Evolutionary conservation across 2,888 invertebrate species (phyloP), one percentile per base, ranked within the genome.

Genomic region (Campaea margaritaria): DNA sequence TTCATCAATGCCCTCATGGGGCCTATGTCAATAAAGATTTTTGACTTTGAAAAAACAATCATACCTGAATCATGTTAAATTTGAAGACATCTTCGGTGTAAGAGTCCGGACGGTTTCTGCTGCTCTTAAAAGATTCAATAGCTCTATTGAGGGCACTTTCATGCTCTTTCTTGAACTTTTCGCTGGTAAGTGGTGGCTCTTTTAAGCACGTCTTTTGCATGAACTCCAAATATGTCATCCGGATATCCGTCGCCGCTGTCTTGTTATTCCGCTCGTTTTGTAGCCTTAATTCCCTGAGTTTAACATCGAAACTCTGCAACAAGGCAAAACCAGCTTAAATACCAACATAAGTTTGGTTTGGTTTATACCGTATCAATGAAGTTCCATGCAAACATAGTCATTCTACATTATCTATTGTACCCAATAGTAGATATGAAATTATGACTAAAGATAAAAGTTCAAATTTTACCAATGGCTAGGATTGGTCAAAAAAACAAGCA

Each of bases 201-300:
- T 41, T 36, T 13, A 44, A 52, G 47, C 65, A 62, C 12, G 48
- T 21, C 5, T 15, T 11, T n/a, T 55, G 45, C 64, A 69, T 64
- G 12, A 12, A 34, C 3, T 52, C 31, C 13, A 43, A 39, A 16
- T 67, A 69, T 0, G 53, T 46, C 12, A 14, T 36, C 31, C 48
- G 42, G n/a, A 62, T 34, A 12, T 64, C 62, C 16, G 41, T 58
- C 2, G 46, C 53, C 9, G 51, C 48, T 2, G 51, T 28, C 42
- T 46, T 47, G 51, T 67, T 69, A 43, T 69, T 67, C 4, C 56
- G 47, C 7, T 60, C 54, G 46, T 68, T 68, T 2, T 14, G 42
- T 14, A 49, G 14, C 9, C 16, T 34, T 8, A 64, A 49, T 31
- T 27, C n/a, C 0, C 34, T 15, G 12, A 50, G 39, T 43, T 53